These are phyloP conservation scores for Campoletis sonorensis DNA, from an alignment of 1,140 invertebrate genomes.

Conservation along the genomic window DNA sequence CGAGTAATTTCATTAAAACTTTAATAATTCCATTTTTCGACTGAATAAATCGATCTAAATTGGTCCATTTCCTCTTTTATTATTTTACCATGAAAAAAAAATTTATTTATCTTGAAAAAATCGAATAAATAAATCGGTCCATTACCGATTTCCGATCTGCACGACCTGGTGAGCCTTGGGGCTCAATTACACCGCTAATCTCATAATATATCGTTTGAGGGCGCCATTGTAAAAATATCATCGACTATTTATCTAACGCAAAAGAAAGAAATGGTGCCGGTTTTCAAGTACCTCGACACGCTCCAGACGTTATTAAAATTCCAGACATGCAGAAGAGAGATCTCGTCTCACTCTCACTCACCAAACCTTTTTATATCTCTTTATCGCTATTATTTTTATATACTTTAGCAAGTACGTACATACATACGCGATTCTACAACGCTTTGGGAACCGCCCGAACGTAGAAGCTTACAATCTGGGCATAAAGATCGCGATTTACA, in stretches of 20 bases:
- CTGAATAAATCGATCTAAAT: too few relatives aligned
- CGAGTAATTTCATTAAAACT: too few relatives aligned
- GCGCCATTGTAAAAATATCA: constrained; percentile 11
- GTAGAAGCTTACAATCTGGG: constrained; percentile 42
- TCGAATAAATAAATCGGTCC: too few relatives aligned
- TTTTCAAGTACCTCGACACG: constrained; percentile 21
- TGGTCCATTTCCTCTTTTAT: too few relatives aligned
- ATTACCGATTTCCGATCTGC: too few relatives aligned
- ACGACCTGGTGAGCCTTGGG: too few relatives aligned
- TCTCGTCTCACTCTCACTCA: constrained; percentile 9
- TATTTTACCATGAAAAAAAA: too few relatives aligned
- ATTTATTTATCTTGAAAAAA: background rate
- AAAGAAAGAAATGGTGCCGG: background rate
- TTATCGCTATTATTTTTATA: background rate
- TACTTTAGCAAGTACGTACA: background rate
- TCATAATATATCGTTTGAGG: background rate
- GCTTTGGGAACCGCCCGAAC: constrained; percentile 26
- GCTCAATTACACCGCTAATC: background rate
- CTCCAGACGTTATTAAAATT: constrained; percentile 12
- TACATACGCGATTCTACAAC: background rate
- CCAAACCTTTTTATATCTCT: background rate
- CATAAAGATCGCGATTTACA: constrained; percentile 62
- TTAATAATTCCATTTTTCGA: too few relatives aligned
- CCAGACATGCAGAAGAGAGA: constrained; percentile 8
- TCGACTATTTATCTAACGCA: constrained; percentile 34